Base-by-base conservation (phyloP, 2,797 vertebrate genomes). In the Pyrocephalus nanus region DNA sequence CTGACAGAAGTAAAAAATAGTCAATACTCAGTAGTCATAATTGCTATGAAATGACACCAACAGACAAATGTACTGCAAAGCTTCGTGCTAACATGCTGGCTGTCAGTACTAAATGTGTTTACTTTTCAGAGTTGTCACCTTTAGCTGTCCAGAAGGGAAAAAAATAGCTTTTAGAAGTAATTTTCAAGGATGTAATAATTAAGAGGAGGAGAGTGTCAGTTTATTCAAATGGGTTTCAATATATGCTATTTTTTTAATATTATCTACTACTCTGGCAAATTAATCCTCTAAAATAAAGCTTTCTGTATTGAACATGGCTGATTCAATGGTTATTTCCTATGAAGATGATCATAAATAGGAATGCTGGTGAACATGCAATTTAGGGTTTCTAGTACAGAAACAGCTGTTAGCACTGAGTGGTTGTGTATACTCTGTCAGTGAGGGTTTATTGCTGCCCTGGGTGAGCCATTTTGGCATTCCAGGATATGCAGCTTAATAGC, bases 391-490 rank as follows among this genome's bases (percentile, higher is more conserved):
- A 85, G 80, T 81, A 48, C 32, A 92, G 86, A 96, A 86, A 67
- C 87, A 95, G 87, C 77, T 97, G 82, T 93, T 80, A 66, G 36
- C 88, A 91, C 14, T 40, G 64, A 75, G n/a, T 48, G 69, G 69
- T 47, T 47, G 4, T 64, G 38, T 54, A 40, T 36, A 67, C 48
- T 61, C 65, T 70, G 69, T 72, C 65, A 69, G 36, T 36, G 48
- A 61, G 79, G n/a, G 40, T 86, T 97, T 82, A 74, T 70, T 72
- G 78, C 69, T 95, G 92, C 77, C 54, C 77, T 90, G 82, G 36
- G 53, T 72, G 91, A 95, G 83, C n/a, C 53, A 43, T 53, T 86
- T 90, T 25, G 40, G 55, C 54, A 38, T 96, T 84, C 83, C 90
- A 77, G 51, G 51, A 60, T 53, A 65, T 5, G 47, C 4, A 3